Conservation (phyloP, 2,797 vertebrate genomes). For the Limnodromus scolopaceus region DNA sequence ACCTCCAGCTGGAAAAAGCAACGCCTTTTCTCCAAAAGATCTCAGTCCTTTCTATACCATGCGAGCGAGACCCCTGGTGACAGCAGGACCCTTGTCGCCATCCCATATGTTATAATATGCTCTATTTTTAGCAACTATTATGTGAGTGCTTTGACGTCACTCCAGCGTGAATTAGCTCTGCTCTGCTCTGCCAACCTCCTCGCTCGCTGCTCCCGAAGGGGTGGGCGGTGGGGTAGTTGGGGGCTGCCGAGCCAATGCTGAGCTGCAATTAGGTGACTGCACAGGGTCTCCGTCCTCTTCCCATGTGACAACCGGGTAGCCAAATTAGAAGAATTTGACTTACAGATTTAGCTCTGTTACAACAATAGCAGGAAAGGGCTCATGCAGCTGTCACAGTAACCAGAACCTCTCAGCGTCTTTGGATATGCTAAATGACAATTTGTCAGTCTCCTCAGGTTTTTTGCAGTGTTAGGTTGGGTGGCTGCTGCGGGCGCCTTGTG, state of each 20-base stretch:
- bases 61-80: neutral
- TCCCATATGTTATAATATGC: neutral
- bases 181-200: conserved; percentile 36
- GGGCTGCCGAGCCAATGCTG: neutral
- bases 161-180: conserved; percentile 9
- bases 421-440: neutral
- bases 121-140: conserved; percentile 66
- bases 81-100: neutral
- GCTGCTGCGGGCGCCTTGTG: neutral
- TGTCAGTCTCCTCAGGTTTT: conserved; percentile 19
- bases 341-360: neutral
- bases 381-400: neutral
- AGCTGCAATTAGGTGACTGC: conserved; percentile 4
- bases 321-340: neutral
- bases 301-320: neutral
- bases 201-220: neutral
- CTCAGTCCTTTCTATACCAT: neutral
- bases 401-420: neutral
- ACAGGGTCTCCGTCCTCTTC: neutral
- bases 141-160: conserved; percentile 66
- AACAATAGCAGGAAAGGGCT: neutral
- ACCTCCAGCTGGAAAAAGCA: conserved; percentile 20
- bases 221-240: neutral
- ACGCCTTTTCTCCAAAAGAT: neutral
- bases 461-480: neutral